Evolutionary conservation across 53 echinoderm and acorn worm species (phyloP).

Genomic region (Astropecten irregularis): DNA sequence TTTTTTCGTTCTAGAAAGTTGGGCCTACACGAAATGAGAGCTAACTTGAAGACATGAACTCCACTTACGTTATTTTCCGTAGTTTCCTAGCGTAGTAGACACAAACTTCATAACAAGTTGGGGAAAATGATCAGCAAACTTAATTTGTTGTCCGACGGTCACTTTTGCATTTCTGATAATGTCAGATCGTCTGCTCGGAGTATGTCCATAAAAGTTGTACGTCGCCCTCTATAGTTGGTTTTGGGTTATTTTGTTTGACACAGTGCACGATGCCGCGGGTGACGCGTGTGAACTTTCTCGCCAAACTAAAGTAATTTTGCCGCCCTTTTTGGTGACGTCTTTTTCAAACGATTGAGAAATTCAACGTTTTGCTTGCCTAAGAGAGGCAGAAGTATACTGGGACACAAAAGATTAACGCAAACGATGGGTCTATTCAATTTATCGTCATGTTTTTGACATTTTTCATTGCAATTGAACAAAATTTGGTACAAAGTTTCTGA

Average conservation of each 20-base stretch:
- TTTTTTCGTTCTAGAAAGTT: no score
- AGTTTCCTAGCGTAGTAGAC: background rate
- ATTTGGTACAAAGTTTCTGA: no score
- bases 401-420: no score
- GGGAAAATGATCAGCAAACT: background rate
- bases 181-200: background rate
- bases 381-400: no score
- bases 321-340: background rate
- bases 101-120: background rate
- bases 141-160: background rate
- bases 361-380: background rate
- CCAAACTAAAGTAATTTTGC: background rate
- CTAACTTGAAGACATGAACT: background rate
- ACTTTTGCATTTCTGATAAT: background rate
- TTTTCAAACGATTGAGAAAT: background rate
- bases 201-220: background rate
- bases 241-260: background rate
- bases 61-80: background rate
- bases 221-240: background rate
- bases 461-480: no score
- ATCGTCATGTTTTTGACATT: no score
- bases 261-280: background rate
- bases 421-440: no score
- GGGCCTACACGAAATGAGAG: background rate
- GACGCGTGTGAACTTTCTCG: background rate